Percentiles rank a stretch among this genome's conserved stretches.
phyloP scores from a whole-genome alignment of 2,888 invertebrate species.

The Oligia latruncula region DNA sequence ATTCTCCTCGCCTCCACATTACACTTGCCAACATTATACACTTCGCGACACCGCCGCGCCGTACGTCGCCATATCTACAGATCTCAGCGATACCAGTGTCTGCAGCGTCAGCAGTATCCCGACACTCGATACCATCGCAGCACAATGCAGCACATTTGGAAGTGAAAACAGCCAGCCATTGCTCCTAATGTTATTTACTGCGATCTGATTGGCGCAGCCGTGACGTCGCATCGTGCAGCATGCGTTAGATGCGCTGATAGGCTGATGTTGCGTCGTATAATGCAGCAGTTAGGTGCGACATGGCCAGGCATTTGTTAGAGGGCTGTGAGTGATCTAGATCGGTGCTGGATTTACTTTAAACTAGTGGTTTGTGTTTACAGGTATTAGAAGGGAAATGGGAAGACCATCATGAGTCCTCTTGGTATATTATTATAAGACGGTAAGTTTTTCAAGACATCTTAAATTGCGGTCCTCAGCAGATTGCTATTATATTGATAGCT shows the following conservation, averaged over 20 bases:
- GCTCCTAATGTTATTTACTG: constrained; percentile 63
- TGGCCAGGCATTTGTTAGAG: constrained; percentile 38
- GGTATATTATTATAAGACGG: not conserved
- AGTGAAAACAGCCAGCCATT: constrained; percentile 51
- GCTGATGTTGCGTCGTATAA: constrained; percentile 41
- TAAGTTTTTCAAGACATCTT: too few relatives aligned
- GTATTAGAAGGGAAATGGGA: not conserved
- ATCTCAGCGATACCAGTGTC: constrained; percentile 37
- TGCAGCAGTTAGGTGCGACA: constrained; percentile 50
- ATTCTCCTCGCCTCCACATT: constrained; percentile 37
- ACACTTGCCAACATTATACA: constrained; percentile 38
- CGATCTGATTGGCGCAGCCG: constrained; percentile 58
- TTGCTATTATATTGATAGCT: not conserved
- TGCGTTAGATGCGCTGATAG: constrained; percentile 59
- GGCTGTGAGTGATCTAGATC: constrained; percentile 54
- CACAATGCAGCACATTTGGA: constrained; percentile 60
- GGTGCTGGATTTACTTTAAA: constrained; percentile 13
- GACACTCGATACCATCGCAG: constrained; percentile 56
- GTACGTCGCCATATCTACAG: constrained; percentile 30
- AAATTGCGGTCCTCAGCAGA: not conserved
- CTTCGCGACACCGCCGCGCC: constrained; percentile 5
- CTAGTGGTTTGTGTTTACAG: constrained; percentile 11
- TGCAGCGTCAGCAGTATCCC: constrained; percentile 26
- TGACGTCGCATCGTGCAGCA: constrained; percentile 54
- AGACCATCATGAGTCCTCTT: not conserved